Evolutionary conservation across 2,113 vertebrate genomes (phyloP), one percentile per base, ranked within the genome.

Genomic region (Sitta europaea): DNA sequence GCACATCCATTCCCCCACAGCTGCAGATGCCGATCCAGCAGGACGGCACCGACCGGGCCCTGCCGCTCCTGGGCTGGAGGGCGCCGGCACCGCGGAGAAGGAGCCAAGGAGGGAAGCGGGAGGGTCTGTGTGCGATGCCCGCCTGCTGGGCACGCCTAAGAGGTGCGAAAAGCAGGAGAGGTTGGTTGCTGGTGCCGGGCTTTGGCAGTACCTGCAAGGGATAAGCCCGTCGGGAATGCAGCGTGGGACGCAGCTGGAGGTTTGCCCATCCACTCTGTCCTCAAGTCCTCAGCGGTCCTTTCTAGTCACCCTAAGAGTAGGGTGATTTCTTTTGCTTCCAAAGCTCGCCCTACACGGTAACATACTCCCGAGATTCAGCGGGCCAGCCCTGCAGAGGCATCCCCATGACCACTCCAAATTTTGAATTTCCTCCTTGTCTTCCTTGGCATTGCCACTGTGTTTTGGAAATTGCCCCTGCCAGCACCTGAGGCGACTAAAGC

Each of bases 1-100:
- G 83, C 94, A 75, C 83, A 96, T 96, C 96, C 97, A 92, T 95
- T 96, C 95, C 97, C 96, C 92, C 86, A 9, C 57, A 86, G 85
- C 94, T 50, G 5, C 79, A 92, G 95, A 23, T 7, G 23, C 73
- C 35, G 4, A 10, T 92, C 91, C 47, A 0, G 27, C 70, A n/a
- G 58, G 83, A 72, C 83, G 67, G 93, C 92, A 67, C 90, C 20
- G 63, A 58, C 90, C 54, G 71, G 94, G 71, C 25, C 66, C 92
- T 84, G 95, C 93, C 90, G 47, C 27, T 93, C 72, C 14, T 6
- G 21, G 25, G 48, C 40, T 1, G 9, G 58, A 78, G 83, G 54
- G 63, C 24, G 27, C 40, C 0, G 6, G 71, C 6, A 5, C 85
- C 4, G 27, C 57, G 42, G 62, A 38, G 63, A 29, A 29, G 72